Conservation (phyloP, 2,888 invertebrate species). For the Anorthoa munda region DNA sequence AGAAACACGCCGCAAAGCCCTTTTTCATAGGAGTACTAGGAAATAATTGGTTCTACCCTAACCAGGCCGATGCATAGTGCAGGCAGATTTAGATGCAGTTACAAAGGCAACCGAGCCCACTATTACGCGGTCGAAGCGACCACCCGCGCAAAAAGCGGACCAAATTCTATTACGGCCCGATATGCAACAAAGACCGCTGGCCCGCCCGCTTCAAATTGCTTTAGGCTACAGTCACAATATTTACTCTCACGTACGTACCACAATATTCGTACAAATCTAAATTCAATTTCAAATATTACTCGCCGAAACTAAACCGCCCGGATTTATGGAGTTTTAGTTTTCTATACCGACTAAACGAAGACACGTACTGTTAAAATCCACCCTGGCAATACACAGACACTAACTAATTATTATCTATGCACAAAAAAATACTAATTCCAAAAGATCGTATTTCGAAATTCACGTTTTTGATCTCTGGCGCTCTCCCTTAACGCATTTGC, state of each 20-base stretch:
- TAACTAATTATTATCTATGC: constrained; percentile 32
- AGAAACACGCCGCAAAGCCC: constrained; percentile 24
- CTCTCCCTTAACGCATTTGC: constrained; percentile 61
- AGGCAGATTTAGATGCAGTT: constrained; percentile 88
- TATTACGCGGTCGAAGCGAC: constrained; percentile 84
- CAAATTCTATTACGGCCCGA: constrained; percentile 90
- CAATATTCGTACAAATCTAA: constrained; percentile 82
- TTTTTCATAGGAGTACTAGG: constrained; percentile 49
- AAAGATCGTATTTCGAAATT: constrained; percentile 28
- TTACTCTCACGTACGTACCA: constrained; percentile 82
- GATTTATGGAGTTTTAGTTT: constrained; percentile 50
- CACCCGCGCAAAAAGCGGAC: constrained; percentile 89
- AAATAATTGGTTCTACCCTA: constrained; percentile 79
- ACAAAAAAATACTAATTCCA: constrained; percentile 32
- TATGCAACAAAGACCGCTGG: constrained; percentile 90
- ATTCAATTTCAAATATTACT: constrained; percentile 78
- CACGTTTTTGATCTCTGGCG: constrained; percentile 55
- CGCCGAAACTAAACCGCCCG: constrained; percentile 54
- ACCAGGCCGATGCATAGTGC: constrained; percentile 77
- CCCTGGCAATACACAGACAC: constrained; percentile 6
- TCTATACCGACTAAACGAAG: constrained; percentile 20
- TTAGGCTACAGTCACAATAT: constrained; percentile 89
- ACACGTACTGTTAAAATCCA: constrained; percentile 16
- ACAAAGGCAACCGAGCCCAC: constrained; percentile 88
- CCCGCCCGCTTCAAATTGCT: constrained; percentile 89